A percentile compares a stretch with the other conserved stretches of the same genome.
These are phyloP conservation scores for Sycophila texana DNA, from an alignment of 2,888 invertebrate genomes.

Conservation along the genomic window DNA sequence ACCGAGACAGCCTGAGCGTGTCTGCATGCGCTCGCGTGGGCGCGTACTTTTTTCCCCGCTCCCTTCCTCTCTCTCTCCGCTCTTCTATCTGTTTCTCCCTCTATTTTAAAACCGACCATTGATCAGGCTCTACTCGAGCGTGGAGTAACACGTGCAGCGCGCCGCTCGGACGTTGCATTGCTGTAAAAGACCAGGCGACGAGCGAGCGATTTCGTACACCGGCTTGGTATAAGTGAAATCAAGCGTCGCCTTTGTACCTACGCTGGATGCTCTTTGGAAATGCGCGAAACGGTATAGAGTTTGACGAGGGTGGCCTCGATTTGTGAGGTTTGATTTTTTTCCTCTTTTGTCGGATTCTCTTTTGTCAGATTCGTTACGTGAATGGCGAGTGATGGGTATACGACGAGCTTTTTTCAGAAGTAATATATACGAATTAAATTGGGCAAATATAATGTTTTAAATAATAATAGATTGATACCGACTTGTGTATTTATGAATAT, in stretches of 20 bases:
- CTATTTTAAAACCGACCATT: conserved; percentile 70
- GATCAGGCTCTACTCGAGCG: conserved; percentile 68
- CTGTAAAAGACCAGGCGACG: neutral
- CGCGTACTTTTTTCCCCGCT: neutral
- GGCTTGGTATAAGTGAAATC: neutral
- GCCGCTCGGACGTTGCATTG: neutral
- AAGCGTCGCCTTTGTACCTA: neutral
- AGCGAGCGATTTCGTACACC: neutral
- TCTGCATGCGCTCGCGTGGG: conserved; percentile 1
- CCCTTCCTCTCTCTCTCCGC: neutral
- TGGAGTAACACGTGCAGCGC: conserved; percentile 53
- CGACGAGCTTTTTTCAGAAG: no score
- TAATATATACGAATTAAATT: no score
- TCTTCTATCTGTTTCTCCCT: conserved; percentile 38
- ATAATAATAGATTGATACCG: no score
- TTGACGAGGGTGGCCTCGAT: no score
- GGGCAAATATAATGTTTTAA: no score
- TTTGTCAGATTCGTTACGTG: no score
- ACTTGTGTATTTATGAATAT: no score
- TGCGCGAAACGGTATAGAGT: neutral
- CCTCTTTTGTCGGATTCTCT: no score
- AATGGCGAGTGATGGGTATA: no score
- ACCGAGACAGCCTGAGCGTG: neutral
- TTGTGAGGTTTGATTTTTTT: no score
- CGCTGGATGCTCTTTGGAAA: neutral